These are phyloP conservation scores for Abrostola tripartita DNA, from an alignment of 2,888 invertebrate genomes.

Conservation along the genomic window DNA sequence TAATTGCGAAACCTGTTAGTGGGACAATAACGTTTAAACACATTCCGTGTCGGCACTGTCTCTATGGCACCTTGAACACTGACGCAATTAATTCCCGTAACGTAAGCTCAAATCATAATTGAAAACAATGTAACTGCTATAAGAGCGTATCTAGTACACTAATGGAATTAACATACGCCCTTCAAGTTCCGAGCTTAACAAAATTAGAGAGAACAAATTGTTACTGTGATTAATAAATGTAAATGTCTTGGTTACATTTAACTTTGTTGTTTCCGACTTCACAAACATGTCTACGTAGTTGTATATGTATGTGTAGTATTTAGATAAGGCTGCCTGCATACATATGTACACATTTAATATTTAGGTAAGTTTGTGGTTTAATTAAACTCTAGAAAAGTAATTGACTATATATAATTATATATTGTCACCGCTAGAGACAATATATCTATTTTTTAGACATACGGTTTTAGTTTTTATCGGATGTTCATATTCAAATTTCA, in stretches of 20 bases:
- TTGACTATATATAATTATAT: no score
- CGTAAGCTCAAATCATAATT: constrained; percentile 65
- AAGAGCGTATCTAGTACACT: constrained; percentile 31
- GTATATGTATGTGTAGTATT: background rate
- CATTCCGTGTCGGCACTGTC: constrained; percentile 70
- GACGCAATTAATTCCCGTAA: constrained; percentile 67
- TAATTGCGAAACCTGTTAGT: constrained; percentile 78
- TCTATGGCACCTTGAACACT: constrained; percentile 61
- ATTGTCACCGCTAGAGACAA: no score
- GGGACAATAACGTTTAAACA: constrained; percentile 78
- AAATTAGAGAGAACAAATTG: constrained; percentile 38
- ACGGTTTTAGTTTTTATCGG: no score
- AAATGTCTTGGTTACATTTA: constrained; percentile 40
- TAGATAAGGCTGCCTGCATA: no score
- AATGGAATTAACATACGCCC: constrained; percentile 33
- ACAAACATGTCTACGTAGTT: constrained; percentile 9
- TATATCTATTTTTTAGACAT: no score
- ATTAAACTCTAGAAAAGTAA: no score
- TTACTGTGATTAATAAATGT: constrained; percentile 44
- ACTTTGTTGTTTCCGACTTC: constrained; percentile 20
- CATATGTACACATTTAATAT: no score
- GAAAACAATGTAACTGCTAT: constrained; percentile 55
- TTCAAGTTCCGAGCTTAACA: constrained; percentile 23
- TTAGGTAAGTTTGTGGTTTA: no score
- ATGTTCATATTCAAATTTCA: no score